Conservation (phyloP, 2,888 invertebrate species). For the Sminthurinus aureus region DNA sequence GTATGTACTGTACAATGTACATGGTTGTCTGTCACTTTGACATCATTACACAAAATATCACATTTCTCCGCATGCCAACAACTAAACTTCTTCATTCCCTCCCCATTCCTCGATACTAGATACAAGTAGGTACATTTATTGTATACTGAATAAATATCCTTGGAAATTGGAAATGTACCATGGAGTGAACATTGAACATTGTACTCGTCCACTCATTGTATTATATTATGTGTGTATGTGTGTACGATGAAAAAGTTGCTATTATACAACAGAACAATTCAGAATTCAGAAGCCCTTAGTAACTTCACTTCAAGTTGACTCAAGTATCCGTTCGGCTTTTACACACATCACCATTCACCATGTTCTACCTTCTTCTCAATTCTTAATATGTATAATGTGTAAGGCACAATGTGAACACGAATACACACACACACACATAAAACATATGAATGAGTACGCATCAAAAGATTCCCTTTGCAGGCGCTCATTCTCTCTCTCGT, state of each 20-base stretch:
- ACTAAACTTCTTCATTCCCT: neutral
- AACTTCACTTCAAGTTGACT: constrained; percentile 8
- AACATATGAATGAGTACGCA: constrained; percentile 1
- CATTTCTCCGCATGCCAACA: constrained; percentile 22
- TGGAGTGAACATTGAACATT: too few relatives aligned
- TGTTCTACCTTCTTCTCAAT: neutral
- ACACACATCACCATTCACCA: neutral
- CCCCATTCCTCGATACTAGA: neutral
- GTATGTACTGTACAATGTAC: neutral
- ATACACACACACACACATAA: neutral
- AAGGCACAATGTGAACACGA: too few relatives aligned
- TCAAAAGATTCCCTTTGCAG: constrained; percentile 8
- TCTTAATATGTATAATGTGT: neutral
- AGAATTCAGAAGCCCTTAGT: neutral
- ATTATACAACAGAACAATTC: too few relatives aligned
- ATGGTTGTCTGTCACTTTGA: neutral
- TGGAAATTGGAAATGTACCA: too few relatives aligned
- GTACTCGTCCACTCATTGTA: too few relatives aligned
- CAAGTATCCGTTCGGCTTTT: constrained; percentile 22
- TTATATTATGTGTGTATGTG: too few relatives aligned
- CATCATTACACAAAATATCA: constrained; percentile 32
- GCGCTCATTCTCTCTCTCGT: too few relatives aligned
- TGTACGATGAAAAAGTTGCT: too few relatives aligned
- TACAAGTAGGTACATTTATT: neutral
- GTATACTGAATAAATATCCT: neutral